Percentiles rank a stretch among this genome's conserved stretches.
Evolutionary conservation across 2,797 vertebrate genomes (phyloP).

Genomic region (Anisognathus igniventris): DNA sequence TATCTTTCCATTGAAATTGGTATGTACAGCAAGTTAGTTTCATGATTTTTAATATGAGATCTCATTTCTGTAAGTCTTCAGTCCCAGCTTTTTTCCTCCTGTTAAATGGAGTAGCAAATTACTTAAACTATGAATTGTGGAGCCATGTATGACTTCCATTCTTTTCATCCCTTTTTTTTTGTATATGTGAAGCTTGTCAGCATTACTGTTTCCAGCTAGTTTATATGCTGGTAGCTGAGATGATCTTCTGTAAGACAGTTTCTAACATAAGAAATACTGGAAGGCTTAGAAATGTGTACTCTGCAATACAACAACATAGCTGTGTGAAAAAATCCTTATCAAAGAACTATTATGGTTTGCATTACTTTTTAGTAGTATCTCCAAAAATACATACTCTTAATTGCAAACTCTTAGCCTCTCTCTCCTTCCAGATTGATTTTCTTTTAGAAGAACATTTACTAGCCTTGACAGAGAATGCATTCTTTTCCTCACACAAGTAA

Average conservation of each 20-base stretch:
- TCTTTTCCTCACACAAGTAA: not conserved
- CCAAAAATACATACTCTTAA: not conserved
- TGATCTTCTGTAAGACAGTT: not conserved
- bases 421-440: not conserved
- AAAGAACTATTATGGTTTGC: not conserved
- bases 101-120: slow-evolving; percentile 11
- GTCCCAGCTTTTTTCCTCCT: not conserved
- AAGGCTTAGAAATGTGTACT: not conserved
- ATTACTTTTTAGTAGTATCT: not conserved
- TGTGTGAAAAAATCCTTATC: not conserved
- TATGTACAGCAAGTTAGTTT: not conserved
- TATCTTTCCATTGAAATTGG: not conserved
- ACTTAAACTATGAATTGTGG: not conserved
- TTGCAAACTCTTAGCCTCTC: not conserved
- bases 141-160: not conserved
- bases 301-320: accelerated
- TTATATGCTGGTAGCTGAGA: not conserved
- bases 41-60: not conserved
- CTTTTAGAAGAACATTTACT: not conserved
- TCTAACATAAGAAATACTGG: not conserved
- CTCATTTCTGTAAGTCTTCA: not conserved
- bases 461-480: not conserved
- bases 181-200: not conserved
- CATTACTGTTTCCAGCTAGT: not conserved
- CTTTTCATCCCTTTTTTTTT: not conserved